phyloP scores from a whole-genome alignment of 2,888 invertebrate species.

The Marronus borbonicus region DNA sequence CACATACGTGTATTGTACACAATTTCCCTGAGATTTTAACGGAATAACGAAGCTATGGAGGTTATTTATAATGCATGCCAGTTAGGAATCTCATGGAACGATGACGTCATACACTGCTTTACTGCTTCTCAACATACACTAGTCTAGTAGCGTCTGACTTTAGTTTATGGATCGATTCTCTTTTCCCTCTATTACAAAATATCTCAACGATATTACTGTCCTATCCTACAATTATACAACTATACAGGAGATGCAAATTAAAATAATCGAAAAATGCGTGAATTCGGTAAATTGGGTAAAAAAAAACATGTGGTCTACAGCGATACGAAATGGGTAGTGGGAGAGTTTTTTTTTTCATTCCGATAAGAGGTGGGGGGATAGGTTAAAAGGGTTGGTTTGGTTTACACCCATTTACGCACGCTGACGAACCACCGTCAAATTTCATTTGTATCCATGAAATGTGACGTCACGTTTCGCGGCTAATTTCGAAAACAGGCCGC shows the following conservation, averaged over 20 bases:
- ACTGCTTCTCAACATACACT: conserved; percentile 51
- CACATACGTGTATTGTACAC: not conserved
- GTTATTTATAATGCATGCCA: conserved; percentile 68
- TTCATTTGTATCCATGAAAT: conserved; percentile 39
- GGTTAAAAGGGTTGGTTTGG: conserved; percentile 10
- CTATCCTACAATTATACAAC: too few relatives aligned
- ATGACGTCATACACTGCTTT: conserved; percentile 65
- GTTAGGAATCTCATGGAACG: conserved; percentile 67
- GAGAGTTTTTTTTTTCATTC: too few relatives aligned
- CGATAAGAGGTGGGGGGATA: not conserved
- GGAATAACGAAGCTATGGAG: conserved; percentile 57
- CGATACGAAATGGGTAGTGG: not conserved
- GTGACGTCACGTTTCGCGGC: conserved; percentile 53
- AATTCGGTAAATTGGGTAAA: not conserved
- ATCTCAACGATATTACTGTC: not conserved
- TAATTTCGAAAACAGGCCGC: conserved; percentile 50
- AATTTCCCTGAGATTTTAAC: conserved; percentile 40
- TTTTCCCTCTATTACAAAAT: conserved; percentile 11
- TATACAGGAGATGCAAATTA: too few relatives aligned
- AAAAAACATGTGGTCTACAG: not conserved
- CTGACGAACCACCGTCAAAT: conserved; percentile 12
- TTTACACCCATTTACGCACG: conserved; percentile 23
- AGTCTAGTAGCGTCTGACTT: conserved; percentile 1
- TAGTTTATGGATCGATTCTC: conserved; percentile 11
- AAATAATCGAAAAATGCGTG: not conserved